These are phyloP conservation scores for Odontomachus brunneus DNA, from an alignment of 1,140 invertebrate genomes.

Conservation along the genomic window DNA sequence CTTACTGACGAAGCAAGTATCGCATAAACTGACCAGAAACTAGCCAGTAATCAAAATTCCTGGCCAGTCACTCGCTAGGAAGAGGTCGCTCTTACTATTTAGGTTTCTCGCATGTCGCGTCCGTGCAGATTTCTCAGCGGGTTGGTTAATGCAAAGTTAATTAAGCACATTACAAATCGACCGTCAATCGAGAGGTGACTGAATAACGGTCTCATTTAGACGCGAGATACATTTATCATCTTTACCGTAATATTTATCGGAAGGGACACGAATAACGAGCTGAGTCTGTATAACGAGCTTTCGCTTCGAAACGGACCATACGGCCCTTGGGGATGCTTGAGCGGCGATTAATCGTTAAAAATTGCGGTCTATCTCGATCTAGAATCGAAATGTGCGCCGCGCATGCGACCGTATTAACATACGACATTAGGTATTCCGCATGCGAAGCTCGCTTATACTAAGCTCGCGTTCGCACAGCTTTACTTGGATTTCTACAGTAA, in stretches of 20 bases:
- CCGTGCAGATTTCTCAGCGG: background rate
- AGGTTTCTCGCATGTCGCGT: slow-evolving; percentile 9
- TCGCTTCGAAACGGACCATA: slow-evolving; percentile 17
- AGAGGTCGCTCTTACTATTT: too few species aligned
- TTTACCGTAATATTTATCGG: slow-evolving; percentile 63
- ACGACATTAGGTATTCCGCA: slow-evolving; percentile 77
- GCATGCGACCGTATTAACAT: slow-evolving; percentile 80
- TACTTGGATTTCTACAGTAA: slow-evolving; percentile 73
- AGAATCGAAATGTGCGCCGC: slow-evolving; percentile 73
- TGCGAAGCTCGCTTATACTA: slow-evolving; percentile 53
- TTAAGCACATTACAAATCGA: slow-evolving; percentile 9
- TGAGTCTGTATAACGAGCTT: slow-evolving; percentile 32
- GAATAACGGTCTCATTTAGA: slow-evolving; percentile 27
- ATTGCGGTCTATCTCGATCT: slow-evolving; percentile 69
- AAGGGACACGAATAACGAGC: slow-evolving; percentile 46
- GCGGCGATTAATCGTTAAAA: slow-evolving; percentile 80
- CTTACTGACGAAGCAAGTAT: too few species aligned
- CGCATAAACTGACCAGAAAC: too few species aligned
- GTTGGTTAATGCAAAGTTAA: slow-evolving; percentile 2
- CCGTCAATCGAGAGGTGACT: background rate
- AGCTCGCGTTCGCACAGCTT: slow-evolving; percentile 49
- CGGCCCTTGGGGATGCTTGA: slow-evolving; percentile 64
- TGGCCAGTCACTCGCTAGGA: too few species aligned
- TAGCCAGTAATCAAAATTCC: too few species aligned
- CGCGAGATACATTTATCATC: slow-evolving; percentile 53